Evolutionary conservation across 2,113 vertebrate genomes (phyloP), one percentile per base, ranked within the genome.

Genomic region (Conger conger): DNA sequence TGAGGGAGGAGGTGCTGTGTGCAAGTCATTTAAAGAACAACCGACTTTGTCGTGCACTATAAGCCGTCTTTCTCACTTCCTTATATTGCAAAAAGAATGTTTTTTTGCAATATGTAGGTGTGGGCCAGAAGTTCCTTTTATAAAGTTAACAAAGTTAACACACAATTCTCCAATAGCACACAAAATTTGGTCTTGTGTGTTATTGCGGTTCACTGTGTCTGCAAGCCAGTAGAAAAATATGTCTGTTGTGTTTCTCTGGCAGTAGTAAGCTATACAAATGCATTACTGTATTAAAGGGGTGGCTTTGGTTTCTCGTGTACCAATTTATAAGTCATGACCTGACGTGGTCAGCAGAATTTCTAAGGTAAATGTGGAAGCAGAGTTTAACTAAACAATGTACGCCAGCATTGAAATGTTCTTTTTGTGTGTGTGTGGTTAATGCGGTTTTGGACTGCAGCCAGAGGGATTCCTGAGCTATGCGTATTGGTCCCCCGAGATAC

Each of bases 391-490:
- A 17, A 23, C 8, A 36, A 36, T 78, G 40, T 77, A 8, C 11
- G 20, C 73, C 33, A 50, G 76, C 82, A 78, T 81, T 57, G 50
- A 81, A 42, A 68, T 40, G 38, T n/a, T 84, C 86, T 89, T 23
- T 60, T 20, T 60, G 23, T 60, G 20, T 27, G 23, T 86, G 83
- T 86, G 85, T 86, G 88, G 92, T 92, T 88, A 77, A 89, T 91
- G 91, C 87, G 82, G 54, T 53, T 81, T 76, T 42, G 68, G 88
- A 84, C 86, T 83, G 3, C 89, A 78, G 87, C 84, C 85, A 89
- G 83, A 86, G 33, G 84, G 88, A 92, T 92, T 90, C 88, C 92
- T 90, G 60, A 82, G 81, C 84, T 87, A 82, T 87, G 2, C 80
- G 82, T 68, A 42, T 79, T 11, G 79, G 60, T 87, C 90, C 84